A percentile compares a stretch with the other conserved stretches of the same genome.
phyloP scores from a whole-genome alignment of 1,140 invertebrate genomes.

The Mesaphorura yosii region DNA sequence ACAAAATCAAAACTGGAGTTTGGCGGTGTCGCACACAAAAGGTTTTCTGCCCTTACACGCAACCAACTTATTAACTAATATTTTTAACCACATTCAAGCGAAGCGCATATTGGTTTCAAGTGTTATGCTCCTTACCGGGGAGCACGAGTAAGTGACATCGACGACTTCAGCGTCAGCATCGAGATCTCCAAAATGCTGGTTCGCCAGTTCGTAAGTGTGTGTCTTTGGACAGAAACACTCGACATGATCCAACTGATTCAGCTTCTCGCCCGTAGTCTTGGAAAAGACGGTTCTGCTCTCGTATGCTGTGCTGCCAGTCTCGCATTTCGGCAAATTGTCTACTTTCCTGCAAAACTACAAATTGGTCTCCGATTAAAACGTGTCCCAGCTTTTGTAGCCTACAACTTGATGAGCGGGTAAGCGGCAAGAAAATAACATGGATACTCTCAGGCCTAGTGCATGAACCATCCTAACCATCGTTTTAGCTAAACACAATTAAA shows the following conservation, averaged over 20 bases:
- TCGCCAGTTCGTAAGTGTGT: constrained; percentile 30
- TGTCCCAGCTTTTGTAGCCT: neutral
- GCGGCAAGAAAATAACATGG: too few relatives aligned
- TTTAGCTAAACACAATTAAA: too few relatives aligned
- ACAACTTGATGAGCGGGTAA: too few relatives aligned
- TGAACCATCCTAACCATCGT: too few relatives aligned
- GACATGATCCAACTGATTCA: constrained; percentile 26
- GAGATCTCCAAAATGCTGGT: constrained; percentile 30
- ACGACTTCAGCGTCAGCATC: constrained; percentile 28
- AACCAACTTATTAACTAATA: neutral
- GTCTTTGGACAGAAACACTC: constrained; percentile 33
- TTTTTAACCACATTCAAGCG: neutral
- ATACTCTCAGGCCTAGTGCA: too few relatives aligned
- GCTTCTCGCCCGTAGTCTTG: constrained; percentile 28
- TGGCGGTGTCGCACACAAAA: too few relatives aligned
- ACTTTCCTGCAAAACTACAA: constrained; percentile 31
- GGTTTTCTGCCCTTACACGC: neutral
- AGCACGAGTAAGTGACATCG: constrained; percentile 31
- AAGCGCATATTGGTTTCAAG: too few relatives aligned
- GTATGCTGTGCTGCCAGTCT: constrained; percentile 27
- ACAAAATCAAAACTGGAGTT: neutral
- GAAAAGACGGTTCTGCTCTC: constrained; percentile 27
- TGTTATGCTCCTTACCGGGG: constrained; percentile 32
- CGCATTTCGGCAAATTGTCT: constrained; percentile 24
- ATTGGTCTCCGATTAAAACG: neutral